Base-by-base conservation (phyloP, 2,888 invertebrate genomes). In the Acleris cristana region DNA sequence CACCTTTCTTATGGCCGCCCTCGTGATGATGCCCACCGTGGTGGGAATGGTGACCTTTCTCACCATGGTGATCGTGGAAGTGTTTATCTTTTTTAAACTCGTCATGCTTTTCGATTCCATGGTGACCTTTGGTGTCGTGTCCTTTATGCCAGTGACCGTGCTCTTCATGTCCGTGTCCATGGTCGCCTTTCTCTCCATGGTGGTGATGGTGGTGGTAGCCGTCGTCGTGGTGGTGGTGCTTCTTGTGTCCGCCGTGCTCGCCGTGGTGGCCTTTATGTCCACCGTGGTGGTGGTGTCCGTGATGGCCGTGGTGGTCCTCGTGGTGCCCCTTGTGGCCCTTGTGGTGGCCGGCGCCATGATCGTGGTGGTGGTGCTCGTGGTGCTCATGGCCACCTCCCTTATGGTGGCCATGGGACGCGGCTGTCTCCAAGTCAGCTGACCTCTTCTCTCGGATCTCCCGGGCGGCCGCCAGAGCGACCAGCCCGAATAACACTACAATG, bases 11-110 rank as follows among this genome's bases (percentile, higher is more conserved):
- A 86, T 95, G 94, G 58, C 94, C 95, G 72, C 95, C 94, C 76
- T 94, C 94, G 79, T 95, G 95, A 79, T 95, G 94, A 81, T 94
- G 94, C 58, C 91, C 94, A 67, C 95, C 95, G 79, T 96, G 95
- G 74, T 95, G 95, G 77, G 95, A 94, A 82, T 96, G 95, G 73
- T 94, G 94, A 1, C 95, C 95, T 66, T 94, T 94, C 73, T 95
- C 95, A 76, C 96, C 95, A 77, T 95, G 94, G 83, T 96, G 95
- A 74, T 96, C 95, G 83, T 94, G 95, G 93, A 95, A 96, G 80
- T 96, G 95, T 76, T 96, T 95, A 75, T 96, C 94, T 81, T 96
- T 96, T 79, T 95, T 95, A 86, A 93, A 95, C 85, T 96, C 96
- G 85, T 96, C 95, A 71, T 95, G 82, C 78, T 96, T 96, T 86